A percentile compares a stretch with the other conserved stretches of the same genome.
phyloP scores from a whole-genome alignment of 2,888 invertebrate species.

The Julus scanicus region DNA sequence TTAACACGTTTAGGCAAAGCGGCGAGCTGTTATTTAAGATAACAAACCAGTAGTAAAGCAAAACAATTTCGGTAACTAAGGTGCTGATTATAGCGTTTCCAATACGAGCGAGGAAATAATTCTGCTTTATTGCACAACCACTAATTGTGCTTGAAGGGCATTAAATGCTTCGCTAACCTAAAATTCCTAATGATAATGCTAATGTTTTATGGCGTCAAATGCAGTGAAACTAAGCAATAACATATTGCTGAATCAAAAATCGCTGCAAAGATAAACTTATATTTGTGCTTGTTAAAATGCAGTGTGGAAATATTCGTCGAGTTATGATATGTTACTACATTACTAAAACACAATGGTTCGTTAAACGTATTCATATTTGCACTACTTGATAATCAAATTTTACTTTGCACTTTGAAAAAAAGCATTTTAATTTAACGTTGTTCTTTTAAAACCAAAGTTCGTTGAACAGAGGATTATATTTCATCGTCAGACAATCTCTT shows the following conservation, averaged over 20 bases:
- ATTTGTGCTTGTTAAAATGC: background rate
- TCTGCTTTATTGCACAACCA: constrained; percentile 8
- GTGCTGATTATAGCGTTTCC: background rate
- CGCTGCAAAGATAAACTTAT: background rate
- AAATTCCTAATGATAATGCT: constrained; percentile 39
- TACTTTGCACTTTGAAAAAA: background rate
- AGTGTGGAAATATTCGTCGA: background rate
- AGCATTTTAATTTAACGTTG: background rate
- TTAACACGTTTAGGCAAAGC: background rate
- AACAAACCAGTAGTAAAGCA: background rate
- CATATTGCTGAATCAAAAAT: background rate
- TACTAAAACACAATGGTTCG: background rate
- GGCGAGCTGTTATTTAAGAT: background rate
- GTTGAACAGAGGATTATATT: background rate
- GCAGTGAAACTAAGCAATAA: constrained; percentile 8
- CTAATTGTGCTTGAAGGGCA: constrained; percentile 27
- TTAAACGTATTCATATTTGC: background rate
- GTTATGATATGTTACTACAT: background rate
- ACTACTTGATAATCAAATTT: background rate
- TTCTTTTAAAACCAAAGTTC: background rate
- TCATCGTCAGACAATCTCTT: background rate
- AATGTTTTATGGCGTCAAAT: constrained; percentile 4
- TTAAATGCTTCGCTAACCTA: constrained; percentile 30
- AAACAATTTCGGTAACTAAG: constrained; percentile 24
- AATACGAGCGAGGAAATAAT: background rate